Conservation (phyloP, 23 tunicate species). For the Styela clava region DNA sequence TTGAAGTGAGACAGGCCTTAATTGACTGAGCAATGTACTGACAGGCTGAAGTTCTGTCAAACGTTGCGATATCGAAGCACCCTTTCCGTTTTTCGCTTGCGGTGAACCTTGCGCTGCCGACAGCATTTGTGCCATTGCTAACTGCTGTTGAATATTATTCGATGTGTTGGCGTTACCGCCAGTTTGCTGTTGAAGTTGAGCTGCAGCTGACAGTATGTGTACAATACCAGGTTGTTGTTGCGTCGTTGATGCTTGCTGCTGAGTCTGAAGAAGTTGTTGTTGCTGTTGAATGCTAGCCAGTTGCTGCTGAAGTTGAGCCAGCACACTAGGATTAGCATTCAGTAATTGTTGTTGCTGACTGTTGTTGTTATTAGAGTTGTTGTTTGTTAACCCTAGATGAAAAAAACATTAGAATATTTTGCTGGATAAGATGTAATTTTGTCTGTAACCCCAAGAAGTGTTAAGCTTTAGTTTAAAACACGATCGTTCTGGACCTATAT, state of each 20-base stretch:
- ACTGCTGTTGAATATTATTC: slow-evolving; percentile 60
- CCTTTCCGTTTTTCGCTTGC: slow-evolving; percentile 7
- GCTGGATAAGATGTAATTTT: background rate
- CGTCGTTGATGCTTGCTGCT: background rate
- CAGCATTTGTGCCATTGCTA: slow-evolving; percentile 74
- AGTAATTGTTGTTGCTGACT: slow-evolving; percentile 47
- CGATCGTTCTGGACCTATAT: too few species aligned
- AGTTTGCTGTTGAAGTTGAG: slow-evolving; percentile 77
- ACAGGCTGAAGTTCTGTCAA: slow-evolving; percentile 92
- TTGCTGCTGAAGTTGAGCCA: slow-evolving; percentile 70
- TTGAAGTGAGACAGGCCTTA: slow-evolving; percentile 61
- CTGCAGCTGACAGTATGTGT: slow-evolving; percentile 94
- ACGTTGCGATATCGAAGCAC: slow-evolving; percentile 21
- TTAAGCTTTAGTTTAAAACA: too few species aligned
- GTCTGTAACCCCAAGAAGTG: background rate
- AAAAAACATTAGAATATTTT: background rate
- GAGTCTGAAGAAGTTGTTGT: slow-evolving; percentile 32
- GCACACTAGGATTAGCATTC: slow-evolving; percentile 35
- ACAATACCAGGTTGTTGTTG: slow-evolving; percentile 75
- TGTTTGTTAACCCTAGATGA: slow-evolving; percentile 9
- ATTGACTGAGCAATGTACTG: slow-evolving; percentile 68
- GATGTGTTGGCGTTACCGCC: slow-evolving; percentile 15
- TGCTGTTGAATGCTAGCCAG: slow-evolving; percentile 60
- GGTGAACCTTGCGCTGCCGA: slow-evolving; percentile 28
- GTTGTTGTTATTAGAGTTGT: slow-evolving; percentile 63